Conservation (phyloP, 2,797 vertebrate genomes). For the Chelonia mydas region DNA sequence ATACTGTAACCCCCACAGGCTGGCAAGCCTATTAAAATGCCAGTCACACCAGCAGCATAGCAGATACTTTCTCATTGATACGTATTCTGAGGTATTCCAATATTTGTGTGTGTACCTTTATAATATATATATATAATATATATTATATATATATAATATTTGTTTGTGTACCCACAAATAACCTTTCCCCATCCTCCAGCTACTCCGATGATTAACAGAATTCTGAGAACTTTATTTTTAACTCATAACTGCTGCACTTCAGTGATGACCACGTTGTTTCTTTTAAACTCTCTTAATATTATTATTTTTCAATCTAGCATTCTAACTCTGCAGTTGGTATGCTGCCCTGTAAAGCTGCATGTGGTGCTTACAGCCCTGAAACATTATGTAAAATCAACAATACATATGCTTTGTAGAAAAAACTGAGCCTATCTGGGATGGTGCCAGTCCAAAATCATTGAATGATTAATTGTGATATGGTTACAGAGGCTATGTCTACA, state of each 20-base stretch:
- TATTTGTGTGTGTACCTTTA: not conserved
- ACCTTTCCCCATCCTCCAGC: not conserved
- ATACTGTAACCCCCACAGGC: constrained; percentile 18
- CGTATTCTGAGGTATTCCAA: constrained; percentile 40
- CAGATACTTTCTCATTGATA: constrained; percentile 35
- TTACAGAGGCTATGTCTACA: not conserved
- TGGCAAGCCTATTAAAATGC: constrained; percentile 63
- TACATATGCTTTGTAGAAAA: not conserved
- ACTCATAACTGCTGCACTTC: not conserved
- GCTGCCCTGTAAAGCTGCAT: not conserved
- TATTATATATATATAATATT: not conserved
- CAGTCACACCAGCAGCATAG: constrained; percentile 54
- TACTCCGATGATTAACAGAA: not conserved
- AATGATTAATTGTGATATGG: not conserved
- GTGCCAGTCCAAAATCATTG: not conserved
- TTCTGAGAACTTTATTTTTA: not conserved
- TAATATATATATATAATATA: not conserved
- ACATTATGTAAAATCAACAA: not conserved
- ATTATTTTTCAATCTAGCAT: not conserved
- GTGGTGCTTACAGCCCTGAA: not conserved
- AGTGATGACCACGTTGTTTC: not conserved
- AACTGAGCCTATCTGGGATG: not conserved
- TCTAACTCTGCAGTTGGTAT: not conserved
- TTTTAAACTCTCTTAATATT: not conserved
- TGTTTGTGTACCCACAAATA: not conserved